Conservation (phyloP, 2,113 vertebrate species). For the Gnathonemus longibarbis region DNA sequence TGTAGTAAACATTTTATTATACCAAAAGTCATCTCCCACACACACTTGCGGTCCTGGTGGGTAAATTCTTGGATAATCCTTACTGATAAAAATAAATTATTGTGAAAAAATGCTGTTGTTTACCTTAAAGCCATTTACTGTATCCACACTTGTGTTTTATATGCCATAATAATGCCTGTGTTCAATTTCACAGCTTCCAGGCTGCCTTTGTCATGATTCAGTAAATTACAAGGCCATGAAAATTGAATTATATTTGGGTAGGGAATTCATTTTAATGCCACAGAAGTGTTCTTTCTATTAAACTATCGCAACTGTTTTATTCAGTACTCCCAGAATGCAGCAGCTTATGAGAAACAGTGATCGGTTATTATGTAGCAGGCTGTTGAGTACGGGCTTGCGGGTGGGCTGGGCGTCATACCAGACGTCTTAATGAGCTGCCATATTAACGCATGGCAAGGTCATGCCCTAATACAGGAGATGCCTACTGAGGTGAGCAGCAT, state of each 20-base stretch:
- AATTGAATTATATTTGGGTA: background rate
- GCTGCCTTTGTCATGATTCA: constrained; percentile 48
- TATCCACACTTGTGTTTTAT: constrained; percentile 49
- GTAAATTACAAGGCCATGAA: constrained; percentile 42
- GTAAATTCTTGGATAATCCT: constrained; percentile 62
- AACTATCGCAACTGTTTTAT: constrained; percentile 7
- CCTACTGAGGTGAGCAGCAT: background rate
- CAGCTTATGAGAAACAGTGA: background rate
- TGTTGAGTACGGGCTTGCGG: constrained; percentile 5
- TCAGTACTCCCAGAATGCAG: background rate
- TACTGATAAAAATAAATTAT: constrained; percentile 58
- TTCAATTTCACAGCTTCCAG: constrained; percentile 37
- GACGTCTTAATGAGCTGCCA: constrained; percentile 7
- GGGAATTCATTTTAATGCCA: constrained; percentile 13
- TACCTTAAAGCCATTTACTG: constrained; percentile 44
- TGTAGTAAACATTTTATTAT: background rate
- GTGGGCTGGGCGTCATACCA: constrained; percentile 18
- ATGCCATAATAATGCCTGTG: constrained; percentile 53
- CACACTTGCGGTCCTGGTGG: constrained; percentile 43
- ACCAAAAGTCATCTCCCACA: background rate
- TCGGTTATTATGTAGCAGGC: constrained; percentile 4
- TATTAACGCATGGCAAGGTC: background rate
- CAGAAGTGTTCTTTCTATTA: constrained; percentile 12
- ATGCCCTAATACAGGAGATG: background rate
- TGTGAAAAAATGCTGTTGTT: constrained; percentile 41